phyloP scores from a whole-genome alignment of 37 sponge, comb jelly and placozoan species.

The Diacarnus erythraeanus region DNA sequence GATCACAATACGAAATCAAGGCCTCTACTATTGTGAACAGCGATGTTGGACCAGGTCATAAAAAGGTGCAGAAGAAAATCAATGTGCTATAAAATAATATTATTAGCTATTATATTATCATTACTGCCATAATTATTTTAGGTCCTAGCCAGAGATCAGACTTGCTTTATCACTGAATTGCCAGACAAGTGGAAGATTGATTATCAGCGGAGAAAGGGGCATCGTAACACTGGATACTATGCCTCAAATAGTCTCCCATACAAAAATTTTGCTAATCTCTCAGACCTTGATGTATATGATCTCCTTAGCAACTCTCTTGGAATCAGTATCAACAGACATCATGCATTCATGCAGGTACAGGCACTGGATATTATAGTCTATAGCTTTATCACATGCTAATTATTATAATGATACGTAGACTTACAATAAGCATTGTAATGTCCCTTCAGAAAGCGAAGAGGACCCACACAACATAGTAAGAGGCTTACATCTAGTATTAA shows the following conservation, averaged over 20 bases:
- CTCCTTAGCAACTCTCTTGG: slow-evolving; percentile 22
- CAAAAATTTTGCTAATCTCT: slow-evolving; percentile 35
- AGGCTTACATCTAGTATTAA: too few relatives aligned
- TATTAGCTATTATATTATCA: background rate
- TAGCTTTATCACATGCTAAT: too few relatives aligned
- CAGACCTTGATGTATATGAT: slow-evolving; percentile 38
- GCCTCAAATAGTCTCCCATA: slow-evolving; percentile 41
- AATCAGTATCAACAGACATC: slow-evolving; percentile 1
- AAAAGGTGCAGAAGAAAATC: background rate
- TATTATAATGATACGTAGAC: too few relatives aligned
- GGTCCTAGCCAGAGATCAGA: slow-evolving; percentile 26
- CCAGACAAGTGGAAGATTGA: slow-evolving; percentile 22
- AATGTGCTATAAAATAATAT: background rate
- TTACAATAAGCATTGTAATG: too few relatives aligned
- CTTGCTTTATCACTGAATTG: slow-evolving; percentile 18
- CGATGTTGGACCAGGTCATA: slow-evolving; percentile 10
- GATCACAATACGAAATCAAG: too few relatives aligned
- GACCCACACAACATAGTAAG: background rate
- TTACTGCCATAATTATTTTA: background rate
- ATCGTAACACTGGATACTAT: slow-evolving; percentile 29
- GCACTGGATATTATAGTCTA: background rate
- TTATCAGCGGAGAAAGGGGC: slow-evolving; percentile 30
- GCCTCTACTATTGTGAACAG: too few relatives aligned
- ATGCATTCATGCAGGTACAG: background rate
- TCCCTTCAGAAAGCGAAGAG: background rate